Evolutionary conservation across 2,797 vertebrate genomes (phyloP).

Genomic region (Mormyrus hasselquistii): DNA sequence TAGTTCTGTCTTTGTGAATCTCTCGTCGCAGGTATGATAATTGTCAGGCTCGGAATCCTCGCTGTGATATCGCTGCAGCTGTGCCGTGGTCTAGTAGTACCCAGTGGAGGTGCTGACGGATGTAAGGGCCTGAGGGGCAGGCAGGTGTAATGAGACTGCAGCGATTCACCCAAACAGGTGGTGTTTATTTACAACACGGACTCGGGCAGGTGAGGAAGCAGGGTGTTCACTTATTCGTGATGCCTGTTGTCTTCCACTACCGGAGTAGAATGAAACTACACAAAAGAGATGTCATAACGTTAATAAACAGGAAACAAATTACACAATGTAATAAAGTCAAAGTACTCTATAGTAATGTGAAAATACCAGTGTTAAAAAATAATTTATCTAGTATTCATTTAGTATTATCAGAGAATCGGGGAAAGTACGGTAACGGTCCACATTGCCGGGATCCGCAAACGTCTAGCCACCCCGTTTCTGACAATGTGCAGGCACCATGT

Average conservation of each 20-base stretch:
- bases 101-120: background rate
- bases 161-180: background rate
- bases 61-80: background rate
- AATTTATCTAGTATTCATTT: background rate
- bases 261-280: background rate
- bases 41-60: background rate
- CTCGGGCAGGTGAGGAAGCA: background rate
- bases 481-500: background rate
- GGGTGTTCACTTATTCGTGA: background rate
- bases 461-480: background rate
- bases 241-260: background rate
- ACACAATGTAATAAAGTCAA: background rate
- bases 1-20: slow-evolving; percentile 37
- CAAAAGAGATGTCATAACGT: background rate
- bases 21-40: background rate
- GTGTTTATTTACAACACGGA: background rate
- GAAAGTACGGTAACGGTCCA: background rate
- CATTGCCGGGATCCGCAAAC: background rate
- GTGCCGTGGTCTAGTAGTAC: background rate
- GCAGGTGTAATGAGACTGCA: background rate
- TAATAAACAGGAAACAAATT: background rate
- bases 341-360: background rate
- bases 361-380: background rate
- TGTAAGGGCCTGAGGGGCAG: background rate
- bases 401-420: background rate